Evolutionary conservation across 2,113 vertebrate species (phyloP).

Genomic region (Sclerurus mexicanus): DNA sequence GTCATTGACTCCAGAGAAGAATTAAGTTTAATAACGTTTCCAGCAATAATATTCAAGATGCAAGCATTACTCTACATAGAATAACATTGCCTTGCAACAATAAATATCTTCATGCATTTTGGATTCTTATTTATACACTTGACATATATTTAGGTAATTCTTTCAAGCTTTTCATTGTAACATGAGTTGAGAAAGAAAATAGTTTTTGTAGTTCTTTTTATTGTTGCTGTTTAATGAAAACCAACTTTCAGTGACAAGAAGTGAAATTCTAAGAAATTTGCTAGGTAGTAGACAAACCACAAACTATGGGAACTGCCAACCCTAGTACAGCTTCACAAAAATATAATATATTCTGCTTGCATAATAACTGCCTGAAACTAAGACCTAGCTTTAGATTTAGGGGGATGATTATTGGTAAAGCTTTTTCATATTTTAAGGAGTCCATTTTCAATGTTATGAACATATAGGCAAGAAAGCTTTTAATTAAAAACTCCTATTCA

Average conservation of each 20-base stretch:
- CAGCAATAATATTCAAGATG: not conserved
- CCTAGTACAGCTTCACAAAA: not conserved
- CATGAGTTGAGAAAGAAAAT: not conserved
- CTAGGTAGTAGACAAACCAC: not conserved
- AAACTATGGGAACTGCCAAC: not conserved
- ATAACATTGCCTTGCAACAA: not conserved
- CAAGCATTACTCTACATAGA: not conserved
- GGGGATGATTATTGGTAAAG: not conserved
- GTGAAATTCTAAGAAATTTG: not conserved
- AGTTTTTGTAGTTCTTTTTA: not conserved
- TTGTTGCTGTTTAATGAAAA: not conserved
- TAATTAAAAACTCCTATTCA: not conserved
- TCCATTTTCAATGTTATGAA: not conserved
- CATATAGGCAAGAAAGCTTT: not conserved
- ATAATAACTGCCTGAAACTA: not conserved
- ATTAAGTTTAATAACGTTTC: not conserved
- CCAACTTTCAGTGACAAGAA: not conserved
- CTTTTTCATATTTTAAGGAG: not conserved
- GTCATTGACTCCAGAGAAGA: not conserved
- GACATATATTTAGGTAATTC: not conserved
- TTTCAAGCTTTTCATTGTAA: not conserved
- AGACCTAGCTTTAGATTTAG: not conserved
- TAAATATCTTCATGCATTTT: not conserved
- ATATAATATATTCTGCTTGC: not conserved
- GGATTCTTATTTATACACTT: not conserved